These are phyloP conservation scores for Hemicentrotus pulcherrimus DNA, from an alignment of 35 echinoderm and acorn worm species.

Conservation along the genomic window DNA sequence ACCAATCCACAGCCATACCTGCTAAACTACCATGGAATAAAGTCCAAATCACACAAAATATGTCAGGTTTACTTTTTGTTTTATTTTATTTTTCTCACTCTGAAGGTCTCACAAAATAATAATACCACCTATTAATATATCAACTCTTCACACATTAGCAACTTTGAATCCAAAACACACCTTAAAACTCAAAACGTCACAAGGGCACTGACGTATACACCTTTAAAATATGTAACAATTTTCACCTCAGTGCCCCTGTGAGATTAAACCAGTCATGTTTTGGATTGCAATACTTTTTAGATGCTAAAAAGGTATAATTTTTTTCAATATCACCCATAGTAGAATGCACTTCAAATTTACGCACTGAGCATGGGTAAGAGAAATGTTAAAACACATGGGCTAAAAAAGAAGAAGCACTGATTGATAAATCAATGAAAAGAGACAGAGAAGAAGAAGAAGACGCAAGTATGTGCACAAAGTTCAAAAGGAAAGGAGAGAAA, in stretches of 20 bases:
- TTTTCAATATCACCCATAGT: not conserved
- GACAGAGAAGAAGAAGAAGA: not conserved
- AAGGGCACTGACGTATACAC: not conserved
- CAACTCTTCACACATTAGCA: slow-evolving; percentile 27
- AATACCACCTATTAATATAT: slow-evolving; percentile 32
- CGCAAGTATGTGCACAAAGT: not conserved
- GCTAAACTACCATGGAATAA: not conserved
- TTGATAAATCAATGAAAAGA: not conserved
- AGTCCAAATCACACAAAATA: not conserved
- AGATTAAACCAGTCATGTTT: not conserved
- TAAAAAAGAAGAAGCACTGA: not conserved
- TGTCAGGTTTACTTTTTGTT: not conserved
- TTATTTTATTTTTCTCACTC: slow-evolving; percentile 6
- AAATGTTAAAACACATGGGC: not conserved
- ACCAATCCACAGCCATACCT: not conserved
- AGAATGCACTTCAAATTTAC: not conserved
- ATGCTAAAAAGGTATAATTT: slow-evolving; percentile 33
- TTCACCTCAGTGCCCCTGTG: not conserved
- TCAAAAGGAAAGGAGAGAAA: not conserved
- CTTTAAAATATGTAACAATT: not conserved
- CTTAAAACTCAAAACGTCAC: not conserved
- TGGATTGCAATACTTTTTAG: not conserved
- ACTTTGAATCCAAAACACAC: not conserved
- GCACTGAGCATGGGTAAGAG: not conserved
- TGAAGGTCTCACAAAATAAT: slow-evolving; percentile 36